Evolutionary conservation across 1,140 invertebrate genomes (phyloP), one percentile per base, ranked within the genome.

Genomic region (Drosophila mayri): DNA sequence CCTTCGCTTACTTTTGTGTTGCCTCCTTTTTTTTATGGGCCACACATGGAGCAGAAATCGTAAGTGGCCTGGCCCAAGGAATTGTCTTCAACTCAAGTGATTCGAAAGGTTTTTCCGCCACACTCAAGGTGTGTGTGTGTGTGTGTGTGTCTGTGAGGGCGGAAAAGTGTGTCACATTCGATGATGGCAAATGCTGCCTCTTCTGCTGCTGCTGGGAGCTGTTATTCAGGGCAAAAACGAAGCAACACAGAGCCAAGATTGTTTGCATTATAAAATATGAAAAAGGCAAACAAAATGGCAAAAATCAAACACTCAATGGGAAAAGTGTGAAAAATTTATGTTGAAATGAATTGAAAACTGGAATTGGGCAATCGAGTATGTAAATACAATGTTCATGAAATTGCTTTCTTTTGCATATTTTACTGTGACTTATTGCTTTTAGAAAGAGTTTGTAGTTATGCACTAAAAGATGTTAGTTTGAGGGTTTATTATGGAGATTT

Each of bases 211-310:
- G n/a, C 9, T 40, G 38, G 38, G 8, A 22, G 10, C 11, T 54
- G 47, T 35, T 40, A 47, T 70, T 59, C 35, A 47, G 35, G 32
- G 12, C 35, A 63, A 62, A 58, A 18, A 38, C 55, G 20, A 32
- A 35, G 55, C 40, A 30, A 32, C 50, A 37, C 32, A 59, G 22
- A 54, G 47, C 30, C 68, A 54, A 74, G 58, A 63, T 61, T 63
- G 71, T 74, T 74, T 74, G 71, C 71, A 44, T 74, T 74, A 74
- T 73, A 52, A 74, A 74, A 63, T 74, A 73, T 74, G 55, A 74
- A 74, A 72, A 50, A 22, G 66, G 68, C 67, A 72, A 72, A 72
- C 57, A 72, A 49, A 72, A 72, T 72, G 68, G 52, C 68, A 72
- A 47, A 71, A 72, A 72, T 72, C 68, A 72, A 72, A 60, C 66